These are phyloP conservation scores for Theristus sp. DNA, from an alignment of 2,888 invertebrate genomes.

Conservation along the genomic window DNA sequence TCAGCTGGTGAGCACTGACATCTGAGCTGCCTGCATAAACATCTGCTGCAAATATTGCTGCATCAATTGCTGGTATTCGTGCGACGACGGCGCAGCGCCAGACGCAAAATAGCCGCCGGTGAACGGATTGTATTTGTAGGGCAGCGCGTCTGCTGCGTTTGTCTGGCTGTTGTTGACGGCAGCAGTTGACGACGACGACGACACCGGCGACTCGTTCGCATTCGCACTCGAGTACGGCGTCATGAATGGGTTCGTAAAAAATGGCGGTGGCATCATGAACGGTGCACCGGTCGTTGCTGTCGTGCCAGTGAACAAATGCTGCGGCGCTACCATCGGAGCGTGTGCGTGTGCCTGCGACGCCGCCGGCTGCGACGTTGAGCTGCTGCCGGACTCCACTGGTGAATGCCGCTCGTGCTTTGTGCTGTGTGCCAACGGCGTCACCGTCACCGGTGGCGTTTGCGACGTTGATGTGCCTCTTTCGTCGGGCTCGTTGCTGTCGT, in stretches of 20 bases:
- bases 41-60: conserved; percentile 21
- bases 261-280: conserved; percentile 11
- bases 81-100: background rate
- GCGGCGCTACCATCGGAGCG: too few relatives aligned
- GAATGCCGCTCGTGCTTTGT: too few relatives aligned
- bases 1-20: too few relatives aligned
- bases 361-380: too few relatives aligned
- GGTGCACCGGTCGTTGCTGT: background rate
- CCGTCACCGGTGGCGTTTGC: too few relatives aligned
- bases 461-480: too few relatives aligned
- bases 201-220: background rate
- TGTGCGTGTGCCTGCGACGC: too few relatives aligned
- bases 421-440: too few relatives aligned
- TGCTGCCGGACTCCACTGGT: too few relatives aligned
- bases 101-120: conserved; percentile 14
- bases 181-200: too few relatives aligned
- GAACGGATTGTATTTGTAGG: conserved; percentile 8
- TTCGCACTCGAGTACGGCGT: background rate
- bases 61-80: conserved; percentile 24
- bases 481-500: too few relatives aligned
- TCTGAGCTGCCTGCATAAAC: conserved; percentile 5
- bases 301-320: background rate
- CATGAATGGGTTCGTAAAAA: conserved; percentile 26
- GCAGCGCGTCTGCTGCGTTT: too few relatives aligned
- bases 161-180: background rate